Percentiles rank a stretch among this genome's conserved stretches.
phyloP scores from a whole-genome alignment of 1,140 invertebrate species.

The Bombus soroeensis region DNA sequence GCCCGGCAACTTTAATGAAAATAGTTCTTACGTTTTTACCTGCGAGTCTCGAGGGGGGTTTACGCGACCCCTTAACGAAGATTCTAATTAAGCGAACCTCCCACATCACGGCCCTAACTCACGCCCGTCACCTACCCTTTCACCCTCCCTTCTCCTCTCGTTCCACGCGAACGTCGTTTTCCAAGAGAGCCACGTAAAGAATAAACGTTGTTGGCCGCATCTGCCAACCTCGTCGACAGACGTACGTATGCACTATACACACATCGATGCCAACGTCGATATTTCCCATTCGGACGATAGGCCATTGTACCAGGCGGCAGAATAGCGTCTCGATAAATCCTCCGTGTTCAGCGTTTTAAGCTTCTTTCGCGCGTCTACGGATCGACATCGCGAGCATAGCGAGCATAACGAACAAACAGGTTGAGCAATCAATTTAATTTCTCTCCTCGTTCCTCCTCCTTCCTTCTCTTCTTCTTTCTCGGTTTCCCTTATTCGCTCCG shows the following conservation, averaged over 20 bases:
- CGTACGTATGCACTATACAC: not conserved
- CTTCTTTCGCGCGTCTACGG: constrained; percentile 31
- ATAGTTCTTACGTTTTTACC: constrained; percentile 79
- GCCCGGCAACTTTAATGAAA: constrained; percentile 77
- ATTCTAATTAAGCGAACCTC: constrained; percentile 75
- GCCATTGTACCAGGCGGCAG: not conserved
- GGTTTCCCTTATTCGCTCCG: not conserved
- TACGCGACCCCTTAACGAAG: constrained; percentile 73
- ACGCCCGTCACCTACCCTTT: constrained; percentile 6
- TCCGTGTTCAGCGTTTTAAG: constrained; percentile 34
- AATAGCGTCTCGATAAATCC: constrained; percentile 32
- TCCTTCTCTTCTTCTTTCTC: not conserved
- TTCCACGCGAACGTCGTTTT: not conserved
- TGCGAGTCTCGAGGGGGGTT: constrained; percentile 61
- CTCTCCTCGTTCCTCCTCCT: not conserved
- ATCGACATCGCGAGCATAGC: constrained; percentile 42
- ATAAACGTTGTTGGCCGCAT: not conserved
- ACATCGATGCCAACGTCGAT: constrained; percentile 17
- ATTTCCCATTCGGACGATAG: constrained; percentile 21
- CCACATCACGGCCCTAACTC: constrained; percentile 19
- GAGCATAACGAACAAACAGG: constrained; percentile 72
- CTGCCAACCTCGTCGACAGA: not conserved
- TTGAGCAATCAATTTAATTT: constrained; percentile 78
- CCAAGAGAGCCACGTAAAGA: not conserved
- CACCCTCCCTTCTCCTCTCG: too few relatives aligned